Percentiles rank a stretch among this genome's conserved stretches.
These are phyloP conservation scores for Nymphalis c-album DNA, from an alignment of 2,888 invertebrate genomes.

Conservation along the genomic window DNA sequence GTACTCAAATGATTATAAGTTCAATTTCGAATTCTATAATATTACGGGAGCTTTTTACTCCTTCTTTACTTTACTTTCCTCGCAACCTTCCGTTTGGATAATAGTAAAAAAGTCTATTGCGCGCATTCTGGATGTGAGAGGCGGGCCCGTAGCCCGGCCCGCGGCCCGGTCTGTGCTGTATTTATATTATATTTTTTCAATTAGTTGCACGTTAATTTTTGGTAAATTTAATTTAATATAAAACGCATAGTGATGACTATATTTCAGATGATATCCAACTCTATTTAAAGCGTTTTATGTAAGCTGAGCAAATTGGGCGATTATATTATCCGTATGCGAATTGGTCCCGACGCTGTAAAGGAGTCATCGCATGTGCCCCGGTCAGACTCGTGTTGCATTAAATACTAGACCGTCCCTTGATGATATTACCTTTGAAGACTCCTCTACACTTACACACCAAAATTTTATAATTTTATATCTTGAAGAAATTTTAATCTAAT, in stretches of 20 bases:
- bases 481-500: neutral
- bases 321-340: slow-evolving; percentile 46
- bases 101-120: no score
- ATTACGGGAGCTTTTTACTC: no score
- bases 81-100: no score
- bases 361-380: slow-evolving; percentile 47
- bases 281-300: slow-evolving; percentile 42
- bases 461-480: neutral
- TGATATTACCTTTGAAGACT: slow-evolving; percentile 17
- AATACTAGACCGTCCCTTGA: neutral
- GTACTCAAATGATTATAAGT: neutral
- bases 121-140: no score
- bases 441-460: slow-evolving; percentile 37
- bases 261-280: slow-evolving; percentile 1
- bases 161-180: no score
- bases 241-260: neutral
- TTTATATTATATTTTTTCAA: no score
- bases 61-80: no score
- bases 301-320: slow-evolving; percentile 44
- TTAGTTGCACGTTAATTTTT: neutral
- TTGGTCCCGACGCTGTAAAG: slow-evolving; percentile 75
- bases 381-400: slow-evolving; percentile 7
- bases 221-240: neutral
- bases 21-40: neutral
- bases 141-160: no score